Conservation (phyloP, 1,140 invertebrate species). For the Cydia strobilella region DNA sequence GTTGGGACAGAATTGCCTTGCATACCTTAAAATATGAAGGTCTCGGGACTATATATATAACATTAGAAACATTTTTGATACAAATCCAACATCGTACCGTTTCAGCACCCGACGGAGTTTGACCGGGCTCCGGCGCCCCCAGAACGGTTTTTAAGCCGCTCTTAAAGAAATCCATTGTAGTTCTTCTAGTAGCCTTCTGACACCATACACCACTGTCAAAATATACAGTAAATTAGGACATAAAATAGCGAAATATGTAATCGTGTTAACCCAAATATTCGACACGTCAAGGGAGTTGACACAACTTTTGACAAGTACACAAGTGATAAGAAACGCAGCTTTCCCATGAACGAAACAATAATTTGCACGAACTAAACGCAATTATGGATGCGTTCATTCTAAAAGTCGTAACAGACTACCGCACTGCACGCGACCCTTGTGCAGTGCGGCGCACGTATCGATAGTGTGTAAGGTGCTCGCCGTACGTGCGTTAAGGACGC, state of each 20-base stretch:
- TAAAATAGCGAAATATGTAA: slow-evolving; percentile 40
- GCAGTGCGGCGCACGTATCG: too few species aligned
- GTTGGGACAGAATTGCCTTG: slow-evolving; percentile 3
- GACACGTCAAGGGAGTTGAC: slow-evolving; percentile 57
- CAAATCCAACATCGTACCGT: slow-evolving; percentile 83
- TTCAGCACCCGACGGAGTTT: slow-evolving; percentile 89
- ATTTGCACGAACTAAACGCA: slow-evolving; percentile 17
- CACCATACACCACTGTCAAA: slow-evolving; percentile 35
- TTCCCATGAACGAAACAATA: background rate
- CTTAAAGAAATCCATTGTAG: slow-evolving; percentile 91
- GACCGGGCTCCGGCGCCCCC: slow-evolving; percentile 87
- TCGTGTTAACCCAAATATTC: slow-evolving; percentile 40
- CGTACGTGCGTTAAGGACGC: too few species aligned
- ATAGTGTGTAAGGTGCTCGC: too few species aligned
- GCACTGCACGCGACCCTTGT: too few species aligned
- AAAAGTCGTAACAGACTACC: too few species aligned
- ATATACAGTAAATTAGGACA: slow-evolving; percentile 33
- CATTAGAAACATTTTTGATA: slow-evolving; percentile 27
- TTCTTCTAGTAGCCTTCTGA: slow-evolving; percentile 33
- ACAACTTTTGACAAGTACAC: slow-evolving; percentile 33
- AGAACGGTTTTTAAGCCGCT: slow-evolving; percentile 94
- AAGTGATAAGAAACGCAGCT: slow-evolving; percentile 30
- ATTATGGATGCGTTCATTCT: background rate
- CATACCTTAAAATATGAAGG: slow-evolving; percentile 3
- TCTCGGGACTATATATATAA: slow-evolving; percentile 21